Conservation (phyloP, 2,113 vertebrate genomes). For the Mungos mungo region DNA sequence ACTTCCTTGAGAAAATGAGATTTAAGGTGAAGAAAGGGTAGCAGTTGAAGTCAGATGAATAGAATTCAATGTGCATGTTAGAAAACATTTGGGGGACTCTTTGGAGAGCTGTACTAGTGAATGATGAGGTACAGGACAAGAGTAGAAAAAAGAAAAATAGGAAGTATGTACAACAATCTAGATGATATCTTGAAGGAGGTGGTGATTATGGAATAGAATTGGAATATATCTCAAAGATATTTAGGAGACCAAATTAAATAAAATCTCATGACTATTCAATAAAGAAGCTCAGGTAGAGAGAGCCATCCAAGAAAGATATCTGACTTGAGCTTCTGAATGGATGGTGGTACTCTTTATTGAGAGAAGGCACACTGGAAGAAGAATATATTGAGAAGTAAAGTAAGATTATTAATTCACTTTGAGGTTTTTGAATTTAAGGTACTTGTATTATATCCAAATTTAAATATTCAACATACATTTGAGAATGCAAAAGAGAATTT, state of each 20-base stretch:
- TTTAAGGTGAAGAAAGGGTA: neutral
- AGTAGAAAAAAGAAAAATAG: neutral
- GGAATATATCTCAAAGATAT: neutral
- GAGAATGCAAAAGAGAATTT: neutral
- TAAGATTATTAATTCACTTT: neutral
- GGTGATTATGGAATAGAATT: neutral
- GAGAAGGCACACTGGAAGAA: neutral
- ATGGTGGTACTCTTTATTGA: neutral
- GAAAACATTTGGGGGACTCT: neutral
- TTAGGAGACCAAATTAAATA: neutral
- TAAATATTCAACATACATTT: neutral
- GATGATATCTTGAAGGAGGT: neutral
- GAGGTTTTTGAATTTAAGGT: conserved; percentile 1
- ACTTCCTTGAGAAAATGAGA: neutral
- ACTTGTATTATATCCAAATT: neutral
- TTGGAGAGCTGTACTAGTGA: neutral
- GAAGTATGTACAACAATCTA: neutral
- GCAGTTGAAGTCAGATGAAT: neutral
- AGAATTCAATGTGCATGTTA: neutral
- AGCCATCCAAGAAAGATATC: neutral
- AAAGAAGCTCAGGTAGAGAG: neutral
- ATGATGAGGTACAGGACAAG: neutral
- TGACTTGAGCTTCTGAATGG: neutral
- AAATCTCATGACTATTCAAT: neutral
- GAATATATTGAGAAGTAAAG: neutral